These are phyloP conservation scores for Nomia melanderi DNA, from an alignment of 1,140 invertebrate genomes.

Conservation along the genomic window DNA sequence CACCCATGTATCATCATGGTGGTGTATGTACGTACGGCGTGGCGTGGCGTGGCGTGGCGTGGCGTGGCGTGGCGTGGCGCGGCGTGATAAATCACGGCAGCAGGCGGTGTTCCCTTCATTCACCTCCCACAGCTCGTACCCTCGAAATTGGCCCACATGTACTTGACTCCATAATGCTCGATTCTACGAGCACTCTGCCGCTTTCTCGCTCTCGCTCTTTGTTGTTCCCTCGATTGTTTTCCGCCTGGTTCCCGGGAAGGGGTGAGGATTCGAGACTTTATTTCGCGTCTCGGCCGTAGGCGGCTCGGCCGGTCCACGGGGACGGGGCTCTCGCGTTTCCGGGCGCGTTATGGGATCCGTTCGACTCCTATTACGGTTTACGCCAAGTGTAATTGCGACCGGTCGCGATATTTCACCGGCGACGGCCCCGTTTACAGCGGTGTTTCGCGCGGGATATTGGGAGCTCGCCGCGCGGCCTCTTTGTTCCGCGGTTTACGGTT, in stretches of 20 bases:
- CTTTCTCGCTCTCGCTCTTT: not conserved
- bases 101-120: conserved; percentile 77
- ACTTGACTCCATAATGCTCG: conserved; percentile 76
- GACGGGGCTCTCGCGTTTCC: conserved; percentile 34
- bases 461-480: not conserved
- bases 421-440: not conserved
- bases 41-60: conserved; percentile 71
- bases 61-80: conserved; percentile 65
- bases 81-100: conserved; percentile 80
- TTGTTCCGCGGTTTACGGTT: too few species aligned
- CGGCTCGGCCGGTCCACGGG: not conserved
- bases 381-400: conserved; percentile 47
- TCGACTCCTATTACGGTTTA: conserved; percentile 45
- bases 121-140: conserved; percentile 64
- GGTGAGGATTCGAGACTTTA: conserved; percentile 49
- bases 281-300: conserved; percentile 33
- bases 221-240: too few species aligned
- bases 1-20: conserved; percentile 77
- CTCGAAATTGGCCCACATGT: conserved; percentile 74
- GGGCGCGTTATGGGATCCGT: conserved; percentile 27
- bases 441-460: not conserved
- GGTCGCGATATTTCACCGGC: conserved; percentile 43
- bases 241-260: too few species aligned
- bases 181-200: conserved; percentile 69
- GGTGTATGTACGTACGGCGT: conserved; percentile 74